Evolutionary conservation across 2,113 vertebrate genomes (phyloP).

Genomic region (Centrocercus urophasianus): DNA sequence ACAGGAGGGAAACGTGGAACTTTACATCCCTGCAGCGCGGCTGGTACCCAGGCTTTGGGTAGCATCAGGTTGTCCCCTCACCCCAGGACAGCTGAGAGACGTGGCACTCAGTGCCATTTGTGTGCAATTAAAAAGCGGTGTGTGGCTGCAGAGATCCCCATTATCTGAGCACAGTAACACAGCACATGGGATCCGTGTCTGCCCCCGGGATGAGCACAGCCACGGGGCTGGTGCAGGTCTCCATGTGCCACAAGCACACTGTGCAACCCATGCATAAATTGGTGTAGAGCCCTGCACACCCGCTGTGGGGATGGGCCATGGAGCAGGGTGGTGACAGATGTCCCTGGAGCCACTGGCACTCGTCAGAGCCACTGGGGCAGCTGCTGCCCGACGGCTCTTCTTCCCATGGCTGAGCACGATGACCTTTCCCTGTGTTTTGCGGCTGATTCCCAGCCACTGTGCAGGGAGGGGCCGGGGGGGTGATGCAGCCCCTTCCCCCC

Average conservation of each 20-base stretch:
- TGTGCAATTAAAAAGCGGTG: rapidly evolving
- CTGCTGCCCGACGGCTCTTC: neutral
- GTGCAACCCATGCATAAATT: rapidly evolving
- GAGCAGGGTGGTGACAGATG: neutral
- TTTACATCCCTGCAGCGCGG: rapidly evolving
- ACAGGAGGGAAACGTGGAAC: rapidly evolving
- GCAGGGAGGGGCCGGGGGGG: neutral
- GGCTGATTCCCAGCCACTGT: neutral
- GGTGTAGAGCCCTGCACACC: neutral
- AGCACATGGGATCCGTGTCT: neutral
- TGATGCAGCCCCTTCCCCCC: neutral
- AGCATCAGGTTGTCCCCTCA: neutral
- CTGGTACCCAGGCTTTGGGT: neutral
- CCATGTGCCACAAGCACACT: rapidly evolving
- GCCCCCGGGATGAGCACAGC: rapidly evolving
- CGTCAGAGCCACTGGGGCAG: neutral
- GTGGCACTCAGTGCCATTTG: neutral
- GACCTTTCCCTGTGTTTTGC: conserved; percentile 50
- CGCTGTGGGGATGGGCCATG: neutral
- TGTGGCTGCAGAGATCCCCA: neutral
- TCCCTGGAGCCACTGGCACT: neutral
- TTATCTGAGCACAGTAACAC: too few species aligned
- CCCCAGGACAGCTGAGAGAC: neutral
- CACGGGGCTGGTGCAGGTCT: neutral
- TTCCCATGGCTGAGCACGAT: conserved; percentile 22